Conservation (phyloP, 2,113 vertebrate species). For the Microcebus ravelobensis region DNA sequence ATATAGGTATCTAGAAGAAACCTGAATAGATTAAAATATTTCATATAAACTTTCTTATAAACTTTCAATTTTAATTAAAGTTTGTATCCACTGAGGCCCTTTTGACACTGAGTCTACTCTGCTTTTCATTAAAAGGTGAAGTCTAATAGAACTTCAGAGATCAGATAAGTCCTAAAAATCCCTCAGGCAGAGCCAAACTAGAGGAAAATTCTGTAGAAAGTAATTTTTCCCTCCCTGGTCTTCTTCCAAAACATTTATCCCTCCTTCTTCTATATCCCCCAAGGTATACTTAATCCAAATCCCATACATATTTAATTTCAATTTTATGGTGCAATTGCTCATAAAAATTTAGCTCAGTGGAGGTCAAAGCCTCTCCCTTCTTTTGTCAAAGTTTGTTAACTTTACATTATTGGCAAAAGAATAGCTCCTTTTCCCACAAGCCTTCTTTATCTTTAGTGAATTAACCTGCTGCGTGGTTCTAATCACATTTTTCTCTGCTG, state of each 20-base stretch:
- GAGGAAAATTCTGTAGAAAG: slow-evolving; percentile 51
- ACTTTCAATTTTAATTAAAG: slow-evolving; percentile 51
- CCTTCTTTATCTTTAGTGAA: neutral
- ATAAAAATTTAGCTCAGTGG: slow-evolving; percentile 33
- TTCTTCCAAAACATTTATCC: slow-evolving; percentile 24
- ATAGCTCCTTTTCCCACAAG: neutral
- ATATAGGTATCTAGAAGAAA: slow-evolving; percentile 5
- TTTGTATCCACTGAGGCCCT: neutral
- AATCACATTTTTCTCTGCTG: slow-evolving; percentile 46
- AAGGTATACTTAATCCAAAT: slow-evolving; percentile 57
- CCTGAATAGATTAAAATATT: slow-evolving; percentile 16
- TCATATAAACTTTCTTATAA: slow-evolving; percentile 26
- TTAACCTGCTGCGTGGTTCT: slow-evolving; percentile 22
- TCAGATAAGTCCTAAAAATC: slow-evolving; percentile 50
- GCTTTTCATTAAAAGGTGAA: slow-evolving; percentile 64
- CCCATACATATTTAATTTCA: slow-evolving; percentile 62
- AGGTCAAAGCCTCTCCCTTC: slow-evolving; percentile 51
- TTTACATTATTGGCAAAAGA: slow-evolving; percentile 37
- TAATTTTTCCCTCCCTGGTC: neutral
- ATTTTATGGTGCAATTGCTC: slow-evolving; percentile 35
- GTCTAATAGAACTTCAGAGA: slow-evolving; percentile 42
- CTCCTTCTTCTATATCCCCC: slow-evolving; percentile 45
- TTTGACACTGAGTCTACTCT: neutral
- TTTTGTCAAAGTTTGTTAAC: slow-evolving; percentile 42
- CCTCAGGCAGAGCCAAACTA: slow-evolving; percentile 48